Percentiles rank a stretch among this genome's conserved stretches.
These are phyloP conservation scores for Laspeyria flexula DNA, from an alignment of 2,888 invertebrate species.

Conservation along the genomic window DNA sequence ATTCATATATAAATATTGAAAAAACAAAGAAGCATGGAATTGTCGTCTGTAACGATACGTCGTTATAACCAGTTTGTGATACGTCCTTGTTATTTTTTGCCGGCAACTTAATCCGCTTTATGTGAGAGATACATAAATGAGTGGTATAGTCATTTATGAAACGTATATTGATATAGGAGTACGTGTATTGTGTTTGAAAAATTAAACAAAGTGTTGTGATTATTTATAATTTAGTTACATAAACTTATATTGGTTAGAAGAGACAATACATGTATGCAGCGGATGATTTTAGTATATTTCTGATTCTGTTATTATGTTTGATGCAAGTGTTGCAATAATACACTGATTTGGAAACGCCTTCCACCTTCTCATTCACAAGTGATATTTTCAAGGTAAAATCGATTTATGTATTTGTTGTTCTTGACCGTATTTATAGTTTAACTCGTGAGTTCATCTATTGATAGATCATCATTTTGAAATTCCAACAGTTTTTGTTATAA, in stretches of 20 bases:
- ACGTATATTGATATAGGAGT: slow-evolving; percentile 14
- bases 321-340: slow-evolving; percentile 27
- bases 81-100: slow-evolving; percentile 27
- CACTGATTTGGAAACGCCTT: slow-evolving; percentile 32
- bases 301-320: too few relatives aligned
- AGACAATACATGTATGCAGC: neutral
- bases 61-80: slow-evolving; percentile 36
- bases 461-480: neutral
- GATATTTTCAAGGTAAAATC: slow-evolving; percentile 55
- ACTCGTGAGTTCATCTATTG: slow-evolving; percentile 5
- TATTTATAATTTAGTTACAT: neutral
- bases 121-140: slow-evolving; percentile 12
- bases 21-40: slow-evolving; percentile 36
- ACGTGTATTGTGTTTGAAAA: slow-evolving; percentile 23
- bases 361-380: slow-evolving; percentile 25
- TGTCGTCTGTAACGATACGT: slow-evolving; percentile 14
- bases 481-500: too few relatives aligned
- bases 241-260: neutral
- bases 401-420: slow-evolving; percentile 42
- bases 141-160: slow-evolving; percentile 24
- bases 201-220: slow-evolving; percentile 11
- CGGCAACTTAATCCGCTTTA: slow-evolving; percentile 17
- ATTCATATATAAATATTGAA: slow-evolving; percentile 4
- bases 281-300: slow-evolving; percentile 7
- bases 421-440: slow-evolving; percentile 19